Evolutionary conservation across 2,797 vertebrate genomes (phyloP).

Genomic region (Pelodytes ibericus): DNA sequence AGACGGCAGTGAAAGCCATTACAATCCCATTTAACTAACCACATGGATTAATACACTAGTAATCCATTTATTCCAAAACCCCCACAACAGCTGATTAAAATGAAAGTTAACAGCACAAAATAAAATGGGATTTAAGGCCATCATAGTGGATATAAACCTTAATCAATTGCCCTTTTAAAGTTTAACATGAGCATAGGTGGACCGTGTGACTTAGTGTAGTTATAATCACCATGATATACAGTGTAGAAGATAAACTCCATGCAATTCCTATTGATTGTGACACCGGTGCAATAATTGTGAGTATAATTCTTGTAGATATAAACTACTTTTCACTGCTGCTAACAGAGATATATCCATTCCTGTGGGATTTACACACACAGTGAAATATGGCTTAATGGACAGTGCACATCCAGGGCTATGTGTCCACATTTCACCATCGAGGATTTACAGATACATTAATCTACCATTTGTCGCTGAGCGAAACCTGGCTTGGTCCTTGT

Average conservation of each 20-base stretch:
- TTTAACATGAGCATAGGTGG: background rate
- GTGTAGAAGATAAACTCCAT: background rate
- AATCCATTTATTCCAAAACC: no score
- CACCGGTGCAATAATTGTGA: conserved; percentile 4
- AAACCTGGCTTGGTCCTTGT: conserved; percentile 36
- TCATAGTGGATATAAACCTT: background rate
- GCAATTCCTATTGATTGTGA: background rate
- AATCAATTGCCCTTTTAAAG: background rate
- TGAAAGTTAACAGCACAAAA: no score
- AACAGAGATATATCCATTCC: conserved; percentile 27
- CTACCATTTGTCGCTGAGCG: conserved; percentile 37
- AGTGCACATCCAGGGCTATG: conserved; percentile 1
- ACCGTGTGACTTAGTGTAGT: background rate
- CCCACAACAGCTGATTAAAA: no score
- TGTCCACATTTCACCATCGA: conserved; percentile 38
- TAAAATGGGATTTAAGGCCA: background rate
- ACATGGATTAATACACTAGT: no score
- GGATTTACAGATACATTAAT: conserved; percentile 53
- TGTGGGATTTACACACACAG: conserved; percentile 4
- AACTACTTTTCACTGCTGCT: conserved; percentile 27
- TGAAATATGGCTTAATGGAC: background rate
- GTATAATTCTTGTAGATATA: conserved; percentile 12
- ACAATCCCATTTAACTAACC: no score
- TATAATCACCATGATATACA: conserved; percentile 1
- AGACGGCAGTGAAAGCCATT: no score